These are phyloP conservation scores for Sebastes schlegelii DNA, from an alignment of 2,113 vertebrate genomes.

Conservation along the genomic window DNA sequence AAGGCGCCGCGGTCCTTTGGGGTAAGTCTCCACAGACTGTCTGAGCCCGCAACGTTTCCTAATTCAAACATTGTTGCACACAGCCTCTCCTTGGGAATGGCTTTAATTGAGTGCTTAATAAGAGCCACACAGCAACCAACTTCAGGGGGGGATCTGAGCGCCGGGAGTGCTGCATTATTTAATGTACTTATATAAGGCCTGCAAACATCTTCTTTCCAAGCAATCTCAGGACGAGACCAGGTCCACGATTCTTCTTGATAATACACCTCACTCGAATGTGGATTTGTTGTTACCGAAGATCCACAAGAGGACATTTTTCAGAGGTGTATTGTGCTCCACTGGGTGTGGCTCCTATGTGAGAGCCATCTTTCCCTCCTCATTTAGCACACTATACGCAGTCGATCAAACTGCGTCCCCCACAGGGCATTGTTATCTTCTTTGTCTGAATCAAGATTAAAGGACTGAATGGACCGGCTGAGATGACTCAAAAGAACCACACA, in stretches of 20 bases:
- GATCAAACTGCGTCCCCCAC: constrained; percentile 29
- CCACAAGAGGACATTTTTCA: constrained; percentile 16
- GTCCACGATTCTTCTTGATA: constrained; percentile 17
- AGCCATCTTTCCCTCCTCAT: constrained; percentile 39
- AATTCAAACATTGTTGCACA: constrained; percentile 77
- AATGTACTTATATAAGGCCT: constrained; percentile 61
- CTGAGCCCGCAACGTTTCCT: constrained; percentile 60
- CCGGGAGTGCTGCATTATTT: constrained; percentile 78
- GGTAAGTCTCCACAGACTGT: constrained; percentile 54
- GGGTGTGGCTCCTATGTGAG: constrained; percentile 56
- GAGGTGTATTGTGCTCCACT: constrained; percentile 33
- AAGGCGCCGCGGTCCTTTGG: constrained; percentile 43
- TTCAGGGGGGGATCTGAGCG: constrained; percentile 51
- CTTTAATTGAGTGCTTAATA: constrained; percentile 84
- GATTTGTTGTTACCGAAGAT: constrained; percentile 12
- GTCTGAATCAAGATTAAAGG: constrained; percentile 48
- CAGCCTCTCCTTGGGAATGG: constrained; percentile 74
- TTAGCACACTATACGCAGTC: constrained; percentile 31
- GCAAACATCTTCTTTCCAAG: constrained; percentile 50
- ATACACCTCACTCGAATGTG: constrained; percentile 1
- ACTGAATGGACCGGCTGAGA: neutral
- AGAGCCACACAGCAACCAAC: constrained; percentile 65
- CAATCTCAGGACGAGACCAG: constrained; percentile 24
- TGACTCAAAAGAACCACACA: constrained; percentile 22
- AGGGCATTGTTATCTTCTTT: constrained; percentile 45